Conservation (phyloP, 2,113 vertebrate genomes). For the Melanerpes formicivorus region DNA sequence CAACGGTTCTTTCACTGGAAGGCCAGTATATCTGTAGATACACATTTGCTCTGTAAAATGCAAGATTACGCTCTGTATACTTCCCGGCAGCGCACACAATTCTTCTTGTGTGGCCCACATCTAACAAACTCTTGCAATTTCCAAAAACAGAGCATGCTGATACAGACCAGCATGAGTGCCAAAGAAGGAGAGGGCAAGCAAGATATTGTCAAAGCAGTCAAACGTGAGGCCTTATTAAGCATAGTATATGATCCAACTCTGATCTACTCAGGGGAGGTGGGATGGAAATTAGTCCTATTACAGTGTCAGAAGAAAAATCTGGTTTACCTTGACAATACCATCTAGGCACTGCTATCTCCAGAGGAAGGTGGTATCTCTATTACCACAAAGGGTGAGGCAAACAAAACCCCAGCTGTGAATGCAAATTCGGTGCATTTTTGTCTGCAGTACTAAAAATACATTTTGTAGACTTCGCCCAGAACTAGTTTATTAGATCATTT, state of each 20-base stretch:
- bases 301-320: not conserved
- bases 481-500: not conserved
- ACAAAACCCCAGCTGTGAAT: not conserved
- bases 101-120: not conserved
- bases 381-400: not conserved
- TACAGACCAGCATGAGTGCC: not conserved
- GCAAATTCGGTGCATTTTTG: not conserved
- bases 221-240: not conserved
- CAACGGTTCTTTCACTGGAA: not conserved
- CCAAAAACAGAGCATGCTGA: not conserved
- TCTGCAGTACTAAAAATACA: not conserved
- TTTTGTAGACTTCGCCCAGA: not conserved
- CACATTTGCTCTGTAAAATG: not conserved
- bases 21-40: fast-evolving
- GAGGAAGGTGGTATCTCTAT: not conserved
- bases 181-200: not conserved
- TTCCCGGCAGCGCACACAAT: fast-evolving
- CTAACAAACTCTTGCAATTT: not conserved
- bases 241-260: not conserved
- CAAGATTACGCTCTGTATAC: not conserved
- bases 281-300: not conserved
- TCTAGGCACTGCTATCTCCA: not conserved
- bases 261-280: not conserved
- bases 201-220: not conserved
- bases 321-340: not conserved